Base-by-base conservation (phyloP, 2,797 vertebrate species). In the Menidia menidia region DNA sequence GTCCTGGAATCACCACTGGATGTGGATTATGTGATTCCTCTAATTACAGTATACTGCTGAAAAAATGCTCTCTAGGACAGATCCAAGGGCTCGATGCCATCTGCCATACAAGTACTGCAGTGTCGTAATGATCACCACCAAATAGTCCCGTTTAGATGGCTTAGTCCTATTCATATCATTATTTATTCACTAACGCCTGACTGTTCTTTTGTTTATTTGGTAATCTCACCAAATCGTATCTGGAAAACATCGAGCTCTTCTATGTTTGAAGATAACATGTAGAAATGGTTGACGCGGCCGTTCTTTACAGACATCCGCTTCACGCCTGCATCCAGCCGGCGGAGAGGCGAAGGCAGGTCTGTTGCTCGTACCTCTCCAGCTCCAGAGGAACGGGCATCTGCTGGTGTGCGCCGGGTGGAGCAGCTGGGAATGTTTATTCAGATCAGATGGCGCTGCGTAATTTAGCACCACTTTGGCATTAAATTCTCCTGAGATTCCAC, bases 351-450 rank as follows among this genome's bases (percentile, higher is more conserved):
- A 82, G 79, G 73, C 73, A 82, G 77, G 70, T 80, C n/a, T 39
- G 10, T 61, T 53, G 60, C 76, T 25, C 56, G 54, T 51, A 68
- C 56, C 52, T 19, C 61, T 57, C 43, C 12, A 52, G 73, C 65
- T 75, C 43, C 59, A 50, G 33, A 51, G 75, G 60, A 80, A 61
- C 56, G 31, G 16, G 42, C 33, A 59, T 69, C 55, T 64, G 75
- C 56, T 47, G 57, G 66, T 60, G 61, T 47, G 43, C 0, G 8
- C 64, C 44, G 68, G 86, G 77, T 16, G 47, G 58, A 78, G 81
- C 87, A 87, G 88, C 81, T 85, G 84, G 78, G 67, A 75, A 60
- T 76, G 82, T 84, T 85, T 83, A 80, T 81, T 80, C 73, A 87
- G 78, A 87, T 87, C 77, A 84, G 77, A 75, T 80, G 68, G 71